phyloP scores from a whole-genome alignment of 1,140 invertebrate species.

The Sipha flava region DNA sequence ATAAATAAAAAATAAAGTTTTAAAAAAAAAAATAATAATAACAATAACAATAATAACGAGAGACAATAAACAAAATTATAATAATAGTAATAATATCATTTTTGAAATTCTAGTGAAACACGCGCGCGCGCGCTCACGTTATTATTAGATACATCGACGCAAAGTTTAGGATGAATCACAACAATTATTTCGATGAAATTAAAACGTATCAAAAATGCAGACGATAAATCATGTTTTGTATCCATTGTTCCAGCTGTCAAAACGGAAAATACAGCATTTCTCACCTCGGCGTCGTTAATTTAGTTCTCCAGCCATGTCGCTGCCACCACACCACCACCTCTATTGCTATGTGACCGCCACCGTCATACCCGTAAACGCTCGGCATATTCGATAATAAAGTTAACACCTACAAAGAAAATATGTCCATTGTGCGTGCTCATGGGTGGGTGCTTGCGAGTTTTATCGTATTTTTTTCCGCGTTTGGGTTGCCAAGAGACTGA shows the following conservation, averaged over 20 bases:
- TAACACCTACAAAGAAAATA: constrained; percentile 7
- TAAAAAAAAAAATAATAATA: too few species aligned
- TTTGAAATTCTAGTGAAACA: background rate
- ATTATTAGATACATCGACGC: too few species aligned
- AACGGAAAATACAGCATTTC: constrained; percentile 12
- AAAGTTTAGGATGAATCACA: background rate
- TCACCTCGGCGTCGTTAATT: constrained; percentile 23
- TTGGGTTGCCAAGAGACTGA: background rate
- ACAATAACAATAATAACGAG: too few species aligned
- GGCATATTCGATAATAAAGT: constrained; percentile 15
- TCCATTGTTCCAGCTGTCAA: constrained; percentile 27
- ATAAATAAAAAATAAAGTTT: too few species aligned
- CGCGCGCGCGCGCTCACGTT: too few species aligned
- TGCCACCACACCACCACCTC: background rate
- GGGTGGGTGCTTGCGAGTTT: background rate
- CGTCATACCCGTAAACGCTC: background rate
- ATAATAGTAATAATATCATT: background rate
- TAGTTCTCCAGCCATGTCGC: background rate
- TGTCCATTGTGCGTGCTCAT: background rate
- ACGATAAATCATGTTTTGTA: constrained; percentile 29
- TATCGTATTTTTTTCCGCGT: background rate
- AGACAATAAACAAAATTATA: too few species aligned
- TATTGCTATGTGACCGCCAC: background rate
- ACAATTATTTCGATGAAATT: background rate
- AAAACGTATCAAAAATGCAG: background rate